phyloP scores from a whole-genome alignment of 1,140 invertebrate genomes.

The Mycetomoellerius zeteki region DNA sequence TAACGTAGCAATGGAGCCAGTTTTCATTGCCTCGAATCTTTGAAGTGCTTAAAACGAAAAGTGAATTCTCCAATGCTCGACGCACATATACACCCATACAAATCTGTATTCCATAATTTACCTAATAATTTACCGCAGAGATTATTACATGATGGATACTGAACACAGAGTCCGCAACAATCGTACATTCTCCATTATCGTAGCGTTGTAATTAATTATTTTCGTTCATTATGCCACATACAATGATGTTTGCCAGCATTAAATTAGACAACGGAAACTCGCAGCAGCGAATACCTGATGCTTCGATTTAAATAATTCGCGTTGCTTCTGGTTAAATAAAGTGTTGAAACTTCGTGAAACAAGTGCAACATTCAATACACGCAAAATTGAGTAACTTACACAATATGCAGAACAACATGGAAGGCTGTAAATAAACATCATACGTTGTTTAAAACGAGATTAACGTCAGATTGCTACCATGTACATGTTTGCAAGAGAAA shows the following conservation, averaged over 20 bases:
- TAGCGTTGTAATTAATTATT: constrained; percentile 54
- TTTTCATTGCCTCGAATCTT: constrained; percentile 11
- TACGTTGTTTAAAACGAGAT: constrained; percentile 10
- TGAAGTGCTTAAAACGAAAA: constrained; percentile 35
- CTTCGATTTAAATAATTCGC: constrained; percentile 51
- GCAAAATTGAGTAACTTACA: constrained; percentile 22
- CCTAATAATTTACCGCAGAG: constrained; percentile 34
- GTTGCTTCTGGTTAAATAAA: constrained; percentile 38
- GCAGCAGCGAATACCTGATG: constrained; percentile 11
- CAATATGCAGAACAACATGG: constrained; percentile 9
- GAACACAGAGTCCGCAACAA: constrained; percentile 24
- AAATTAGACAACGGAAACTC: constrained; percentile 46
- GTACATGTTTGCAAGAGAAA: background rate
- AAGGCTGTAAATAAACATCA: constrained; percentile 11
- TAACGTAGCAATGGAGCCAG: background rate
- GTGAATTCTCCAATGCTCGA: background rate
- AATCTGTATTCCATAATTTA: constrained; percentile 39
- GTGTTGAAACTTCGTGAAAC: constrained; percentile 44
- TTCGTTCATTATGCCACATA: constrained; percentile 46
- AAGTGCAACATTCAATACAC: constrained; percentile 26
- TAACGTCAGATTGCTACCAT: background rate
- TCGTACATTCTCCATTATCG: constrained; percentile 30
- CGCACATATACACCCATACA: background rate
- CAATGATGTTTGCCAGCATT: constrained; percentile 55
- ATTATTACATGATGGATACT: constrained; percentile 47